These are phyloP conservation scores for Apodemia hepburni DNA, from an alignment of 2,888 invertebrate genomes.

Conservation along the genomic window DNA sequence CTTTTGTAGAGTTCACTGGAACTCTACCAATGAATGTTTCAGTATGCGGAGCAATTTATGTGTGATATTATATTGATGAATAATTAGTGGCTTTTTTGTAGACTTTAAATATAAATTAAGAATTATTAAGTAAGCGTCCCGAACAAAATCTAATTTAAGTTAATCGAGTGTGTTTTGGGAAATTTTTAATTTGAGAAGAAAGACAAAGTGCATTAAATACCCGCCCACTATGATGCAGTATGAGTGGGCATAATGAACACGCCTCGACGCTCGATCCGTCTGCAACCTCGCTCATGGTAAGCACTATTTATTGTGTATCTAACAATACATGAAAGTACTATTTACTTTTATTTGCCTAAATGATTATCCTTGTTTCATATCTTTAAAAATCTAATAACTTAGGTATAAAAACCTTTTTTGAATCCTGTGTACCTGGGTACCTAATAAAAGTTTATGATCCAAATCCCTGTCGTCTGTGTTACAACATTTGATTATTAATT, in stretches of 20 bases:
- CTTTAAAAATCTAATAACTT: too few species aligned
- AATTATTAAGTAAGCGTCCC: slow-evolving; percentile 13
- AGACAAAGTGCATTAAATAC: slow-evolving; percentile 18
- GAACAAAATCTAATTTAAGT: slow-evolving; percentile 5
- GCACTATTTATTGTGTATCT: slow-evolving; percentile 19
- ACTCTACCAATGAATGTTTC: slow-evolving; percentile 7
- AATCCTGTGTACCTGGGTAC: too few species aligned
- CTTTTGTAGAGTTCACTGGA: slow-evolving; percentile 26
- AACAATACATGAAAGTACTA: background rate
- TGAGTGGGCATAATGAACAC: slow-evolving; percentile 67
- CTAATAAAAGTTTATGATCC: too few species aligned
- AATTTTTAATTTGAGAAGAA: background rate
- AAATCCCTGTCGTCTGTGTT: background rate
- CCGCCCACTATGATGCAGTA: slow-evolving; percentile 61
- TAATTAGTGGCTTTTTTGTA: slow-evolving; percentile 8
- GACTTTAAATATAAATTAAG: slow-evolving; percentile 16
- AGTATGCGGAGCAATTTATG: background rate
- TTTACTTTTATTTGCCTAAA: background rate
- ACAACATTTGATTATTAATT: too few species aligned
- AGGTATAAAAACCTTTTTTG: background rate
- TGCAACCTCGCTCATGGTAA: slow-evolving; percentile 68
- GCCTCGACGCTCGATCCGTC: slow-evolving; percentile 45
- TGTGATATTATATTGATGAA: slow-evolving; percentile 6
- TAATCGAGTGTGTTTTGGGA: background rate
- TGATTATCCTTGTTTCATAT: background rate